Percentiles rank a stretch among this genome's conserved stretches.
These are phyloP conservation scores for Ostrea edulis DNA, from an alignment of 1,140 invertebrate genomes.

Conservation along the genomic window DNA sequence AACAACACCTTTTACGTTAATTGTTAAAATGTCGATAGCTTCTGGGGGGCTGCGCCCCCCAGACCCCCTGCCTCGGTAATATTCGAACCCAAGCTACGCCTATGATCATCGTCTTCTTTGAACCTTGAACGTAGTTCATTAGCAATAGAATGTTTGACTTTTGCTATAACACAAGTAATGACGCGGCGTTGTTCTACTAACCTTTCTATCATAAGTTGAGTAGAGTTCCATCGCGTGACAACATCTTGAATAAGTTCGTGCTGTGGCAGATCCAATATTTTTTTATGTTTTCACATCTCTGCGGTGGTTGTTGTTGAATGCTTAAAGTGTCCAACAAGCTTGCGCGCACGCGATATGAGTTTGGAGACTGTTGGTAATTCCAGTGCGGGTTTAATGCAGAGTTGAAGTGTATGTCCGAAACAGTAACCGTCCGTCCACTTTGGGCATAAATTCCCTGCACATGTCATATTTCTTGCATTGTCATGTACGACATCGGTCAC, in stretches of 20 bases:
- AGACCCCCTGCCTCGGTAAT: neutral
- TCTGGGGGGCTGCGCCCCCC: too few relatives aligned
- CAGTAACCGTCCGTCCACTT: slow-evolving; percentile 11
- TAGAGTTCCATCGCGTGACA: slow-evolving; percentile 9
- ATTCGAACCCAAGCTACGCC: neutral
- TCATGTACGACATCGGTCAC: neutral
- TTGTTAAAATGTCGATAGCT: too few relatives aligned
- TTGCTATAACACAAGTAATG: slow-evolving; percentile 15
- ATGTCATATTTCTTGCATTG: slow-evolving; percentile 30
- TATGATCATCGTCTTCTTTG: neutral
- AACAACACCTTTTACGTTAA: too few relatives aligned
- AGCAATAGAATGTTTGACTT: slow-evolving; percentile 16
- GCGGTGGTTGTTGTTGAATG: slow-evolving; percentile 29
- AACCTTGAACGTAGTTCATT: neutral
- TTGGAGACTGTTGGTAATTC: slow-evolving; percentile 41
- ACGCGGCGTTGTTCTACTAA: slow-evolving; percentile 31
- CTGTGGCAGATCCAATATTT: neutral
- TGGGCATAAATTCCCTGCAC: neutral
- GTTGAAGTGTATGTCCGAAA: slow-evolving; percentile 23
- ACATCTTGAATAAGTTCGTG: slow-evolving; percentile 39
- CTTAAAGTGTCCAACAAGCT: slow-evolving; percentile 53
- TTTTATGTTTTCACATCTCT: slow-evolving; percentile 29
- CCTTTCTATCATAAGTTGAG: slow-evolving; percentile 20
- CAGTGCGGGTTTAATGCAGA: slow-evolving; percentile 48
- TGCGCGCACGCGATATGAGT: slow-evolving; percentile 37